Evolutionary conservation across 2,888 invertebrate species (phyloP).

Genomic region (Drosophila gaucha): DNA sequence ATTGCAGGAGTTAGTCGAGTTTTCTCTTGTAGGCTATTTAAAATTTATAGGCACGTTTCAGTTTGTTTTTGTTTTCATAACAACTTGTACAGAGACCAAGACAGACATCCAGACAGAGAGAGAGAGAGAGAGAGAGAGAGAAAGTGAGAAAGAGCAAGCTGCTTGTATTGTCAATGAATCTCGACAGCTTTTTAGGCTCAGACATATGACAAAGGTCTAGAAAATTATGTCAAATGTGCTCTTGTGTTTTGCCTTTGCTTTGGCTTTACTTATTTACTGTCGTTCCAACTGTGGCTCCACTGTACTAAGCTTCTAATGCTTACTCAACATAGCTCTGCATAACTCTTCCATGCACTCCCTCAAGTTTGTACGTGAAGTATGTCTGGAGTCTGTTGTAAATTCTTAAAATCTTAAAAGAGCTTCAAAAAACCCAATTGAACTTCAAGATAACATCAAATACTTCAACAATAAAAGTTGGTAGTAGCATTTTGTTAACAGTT

Average conservation of each 20-base stretch:
- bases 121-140: background rate
- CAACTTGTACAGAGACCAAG: constrained; percentile 37
- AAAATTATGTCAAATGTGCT: constrained; percentile 69
- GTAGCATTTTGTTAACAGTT: background rate
- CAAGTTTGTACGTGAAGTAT: too few relatives aligned
- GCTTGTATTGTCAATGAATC: constrained; percentile 36
- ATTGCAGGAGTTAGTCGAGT: background rate
- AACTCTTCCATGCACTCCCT: constrained; percentile 20
- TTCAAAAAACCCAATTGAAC: constrained; percentile 15
- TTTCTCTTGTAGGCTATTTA: constrained; percentile 57
- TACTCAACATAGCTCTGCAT: constrained; percentile 33
- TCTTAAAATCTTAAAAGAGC: too few relatives aligned
- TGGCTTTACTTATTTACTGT: constrained; percentile 46
- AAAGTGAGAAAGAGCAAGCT: background rate
- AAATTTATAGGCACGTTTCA: constrained; percentile 72
- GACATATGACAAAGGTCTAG: constrained; percentile 42
- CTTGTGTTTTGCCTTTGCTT: constrained; percentile 33
- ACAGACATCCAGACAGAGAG: background rate
- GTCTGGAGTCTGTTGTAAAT: too few relatives aligned
- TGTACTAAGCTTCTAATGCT: constrained; percentile 9
- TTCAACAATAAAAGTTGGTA: background rate
- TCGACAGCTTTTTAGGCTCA: constrained; percentile 36
- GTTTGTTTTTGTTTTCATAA: constrained; percentile 62
- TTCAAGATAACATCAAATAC: background rate
- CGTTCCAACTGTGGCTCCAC: constrained; percentile 12